phyloP scores from a whole-genome alignment of 1,140 invertebrate genomes.

The Druon quercuslanigerum region DNA sequence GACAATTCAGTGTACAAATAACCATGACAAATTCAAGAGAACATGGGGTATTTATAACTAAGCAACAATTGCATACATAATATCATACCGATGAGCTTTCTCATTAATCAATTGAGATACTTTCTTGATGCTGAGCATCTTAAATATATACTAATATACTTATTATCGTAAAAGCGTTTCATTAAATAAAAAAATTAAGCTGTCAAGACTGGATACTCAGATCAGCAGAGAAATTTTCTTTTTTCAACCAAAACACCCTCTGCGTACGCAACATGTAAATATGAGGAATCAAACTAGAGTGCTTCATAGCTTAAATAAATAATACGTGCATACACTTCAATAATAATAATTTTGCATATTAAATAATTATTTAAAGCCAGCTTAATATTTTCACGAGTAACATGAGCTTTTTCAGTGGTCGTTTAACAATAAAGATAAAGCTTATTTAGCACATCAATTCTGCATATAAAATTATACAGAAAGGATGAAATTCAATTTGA shows the following conservation, averaged over 20 bases:
- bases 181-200: too few relatives aligned
- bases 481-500: too few relatives aligned
- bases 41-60: conserved; percentile 14
- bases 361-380: neutral
- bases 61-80: conserved; percentile 11
- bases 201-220: too few relatives aligned
- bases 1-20: neutral
- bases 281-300: neutral
- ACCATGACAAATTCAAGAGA: neutral
- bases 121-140: conserved; percentile 55
- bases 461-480: too few relatives aligned
- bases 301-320: conserved; percentile 12
- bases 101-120: conserved; percentile 63
- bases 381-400: neutral
- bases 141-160: conserved; percentile 28
- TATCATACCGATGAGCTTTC: conserved; percentile 48
- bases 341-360: neutral
- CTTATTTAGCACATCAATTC: conserved; percentile 6
- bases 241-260: neutral
- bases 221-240: neutral
- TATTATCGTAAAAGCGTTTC: too few relatives aligned
- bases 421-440: neutral
- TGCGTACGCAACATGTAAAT: neutral
- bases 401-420: neutral
- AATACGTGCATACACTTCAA: neutral